Conservation (phyloP, 1,140 invertebrate genomes). For the Oreohelix idahoensis region DNA sequence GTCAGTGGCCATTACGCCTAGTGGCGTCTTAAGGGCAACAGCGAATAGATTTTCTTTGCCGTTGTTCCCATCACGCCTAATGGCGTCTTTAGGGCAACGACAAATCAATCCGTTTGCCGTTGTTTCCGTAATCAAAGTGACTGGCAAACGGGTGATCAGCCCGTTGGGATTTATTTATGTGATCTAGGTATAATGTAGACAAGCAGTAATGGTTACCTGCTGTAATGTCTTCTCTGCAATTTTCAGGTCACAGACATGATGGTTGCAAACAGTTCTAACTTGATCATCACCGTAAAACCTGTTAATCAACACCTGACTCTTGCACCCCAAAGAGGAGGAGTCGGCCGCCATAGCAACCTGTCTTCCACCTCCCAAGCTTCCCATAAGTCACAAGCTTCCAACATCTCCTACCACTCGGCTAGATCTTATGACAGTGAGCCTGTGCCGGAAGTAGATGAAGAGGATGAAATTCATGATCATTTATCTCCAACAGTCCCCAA, state of each 20-base stretch:
- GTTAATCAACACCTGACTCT: constrained; percentile 72
- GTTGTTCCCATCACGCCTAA: no score
- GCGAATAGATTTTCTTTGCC: no score
- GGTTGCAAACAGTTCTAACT: constrained; percentile 99
- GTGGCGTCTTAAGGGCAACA: no score
- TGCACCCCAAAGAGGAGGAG: constrained; percentile 62
- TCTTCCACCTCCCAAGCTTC: constrained; percentile 60
- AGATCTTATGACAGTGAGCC: constrained; percentile 63
- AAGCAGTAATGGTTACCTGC: no score
- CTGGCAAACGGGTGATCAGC: no score
- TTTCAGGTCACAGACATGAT: constrained; percentile 97
- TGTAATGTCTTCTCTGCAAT: neutral
- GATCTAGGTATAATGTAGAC: no score
- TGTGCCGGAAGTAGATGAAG: constrained; percentile 50
- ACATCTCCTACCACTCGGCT: constrained; percentile 58
- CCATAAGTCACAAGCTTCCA: constrained; percentile 63
- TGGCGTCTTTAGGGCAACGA: no score
- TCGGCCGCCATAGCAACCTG: constrained; percentile 63
- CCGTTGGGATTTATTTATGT: no score
- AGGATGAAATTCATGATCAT: constrained; percentile 68
- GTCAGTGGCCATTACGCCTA: no score
- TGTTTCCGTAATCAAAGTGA: no score
- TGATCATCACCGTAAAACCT: constrained; percentile 92
- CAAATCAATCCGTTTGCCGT: no score
- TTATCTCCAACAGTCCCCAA: constrained; percentile 38